Evolutionary conservation across 35 echinoderm and acorn worm genomes (phyloP).

Genomic region (Antedon bifida): DNA sequence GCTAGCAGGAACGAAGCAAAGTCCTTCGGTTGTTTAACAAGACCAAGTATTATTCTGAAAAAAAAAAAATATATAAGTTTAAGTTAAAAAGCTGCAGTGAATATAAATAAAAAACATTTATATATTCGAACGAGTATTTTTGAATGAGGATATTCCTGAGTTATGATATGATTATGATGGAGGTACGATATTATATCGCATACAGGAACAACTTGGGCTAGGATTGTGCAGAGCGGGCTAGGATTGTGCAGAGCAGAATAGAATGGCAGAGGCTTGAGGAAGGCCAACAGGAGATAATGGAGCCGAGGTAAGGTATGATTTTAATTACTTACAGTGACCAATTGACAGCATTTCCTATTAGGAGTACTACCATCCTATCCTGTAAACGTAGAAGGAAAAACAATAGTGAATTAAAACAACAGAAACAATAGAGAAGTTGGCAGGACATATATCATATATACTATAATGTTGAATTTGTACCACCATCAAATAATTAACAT

Average conservation of each 20-base stretch:
- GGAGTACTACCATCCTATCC: conserved; percentile 44
- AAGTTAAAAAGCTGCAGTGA: background rate
- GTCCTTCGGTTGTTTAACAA: conserved; percentile 45
- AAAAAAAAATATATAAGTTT: no score
- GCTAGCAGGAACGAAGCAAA: conserved; percentile 74
- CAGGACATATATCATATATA: no score
- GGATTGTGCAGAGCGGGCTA: no score
- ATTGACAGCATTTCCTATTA: conserved; percentile 30
- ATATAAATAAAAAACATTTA: background rate
- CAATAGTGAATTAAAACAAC: no score
- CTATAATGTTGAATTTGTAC: no score
- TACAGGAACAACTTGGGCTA: no score
- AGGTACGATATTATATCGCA: no score
- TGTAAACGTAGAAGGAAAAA: conserved; percentile 4
- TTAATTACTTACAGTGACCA: conserved; percentile 36
- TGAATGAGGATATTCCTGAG: background rate
- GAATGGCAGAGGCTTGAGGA: no score
- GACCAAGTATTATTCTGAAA: conserved; percentile 55
- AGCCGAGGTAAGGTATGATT: no score
- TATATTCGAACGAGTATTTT: background rate
- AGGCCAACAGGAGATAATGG: no score
- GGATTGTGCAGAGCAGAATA: no score
- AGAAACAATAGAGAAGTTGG: no score
- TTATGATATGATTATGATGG: background rate
- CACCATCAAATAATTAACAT: background rate